Conservation (phyloP, 2,888 invertebrate genomes). For the Dastarcus helophoroides region DNA sequence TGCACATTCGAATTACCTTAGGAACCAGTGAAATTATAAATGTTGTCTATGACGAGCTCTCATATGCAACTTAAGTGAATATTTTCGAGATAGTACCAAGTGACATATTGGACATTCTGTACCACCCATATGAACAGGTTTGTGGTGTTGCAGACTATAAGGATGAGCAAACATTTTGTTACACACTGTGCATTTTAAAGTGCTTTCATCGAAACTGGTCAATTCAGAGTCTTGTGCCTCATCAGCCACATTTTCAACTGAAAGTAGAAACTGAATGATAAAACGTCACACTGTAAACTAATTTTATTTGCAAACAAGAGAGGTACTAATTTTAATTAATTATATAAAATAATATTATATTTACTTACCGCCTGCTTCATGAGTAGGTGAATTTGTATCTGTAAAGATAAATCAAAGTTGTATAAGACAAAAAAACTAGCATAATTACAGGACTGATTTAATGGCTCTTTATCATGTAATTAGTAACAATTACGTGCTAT, state of each 20-base stretch:
- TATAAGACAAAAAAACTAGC: too few species aligned
- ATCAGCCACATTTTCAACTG: not conserved
- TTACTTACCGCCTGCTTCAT: too few species aligned
- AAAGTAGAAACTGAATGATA: not conserved
- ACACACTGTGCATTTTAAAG: conserved; percentile 9
- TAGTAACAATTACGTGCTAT: too few species aligned
- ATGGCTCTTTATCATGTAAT: too few species aligned
- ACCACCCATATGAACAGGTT: conserved; percentile 12
- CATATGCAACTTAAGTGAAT: conserved; percentile 13
- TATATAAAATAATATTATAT: too few species aligned
- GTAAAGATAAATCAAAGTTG: too few species aligned
- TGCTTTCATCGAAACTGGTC: conserved; percentile 10
- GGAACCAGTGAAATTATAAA: too few species aligned
- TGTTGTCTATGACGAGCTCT: conserved; percentile 11
- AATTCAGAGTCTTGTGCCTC: not conserved
- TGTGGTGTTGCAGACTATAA: conserved; percentile 13
- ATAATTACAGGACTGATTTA: too few species aligned
- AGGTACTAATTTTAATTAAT: conserved; percentile 1
- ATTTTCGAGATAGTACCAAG: conserved; percentile 10
- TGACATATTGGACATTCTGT: conserved; percentile 12
- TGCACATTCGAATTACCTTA: too few species aligned
- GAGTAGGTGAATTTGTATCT: too few species aligned
- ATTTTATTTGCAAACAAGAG: not conserved
- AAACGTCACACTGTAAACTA: not conserved
- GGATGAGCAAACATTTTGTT: conserved; percentile 12